Base-by-base conservation (phyloP, 2,113 vertebrate species). In the Ictidomys tridecemlineatus region DNA sequence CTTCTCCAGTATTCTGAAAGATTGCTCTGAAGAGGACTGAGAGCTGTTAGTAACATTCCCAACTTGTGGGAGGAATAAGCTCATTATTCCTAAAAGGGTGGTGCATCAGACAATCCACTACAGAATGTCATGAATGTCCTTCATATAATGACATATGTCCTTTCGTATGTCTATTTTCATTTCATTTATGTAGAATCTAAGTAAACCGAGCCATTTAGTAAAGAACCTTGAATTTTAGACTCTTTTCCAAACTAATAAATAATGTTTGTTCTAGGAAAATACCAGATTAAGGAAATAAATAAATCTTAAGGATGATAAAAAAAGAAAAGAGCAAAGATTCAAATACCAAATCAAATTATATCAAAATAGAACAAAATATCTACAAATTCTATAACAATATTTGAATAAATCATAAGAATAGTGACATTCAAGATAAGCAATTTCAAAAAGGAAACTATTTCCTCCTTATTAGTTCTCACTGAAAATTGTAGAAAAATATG, bases 121-220 rank as follows among this genome's bases (percentile, higher is more conserved):
- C 8, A 61, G 11, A 90, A 92, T 1, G 0, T 24, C 22, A 14
- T 58, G 18, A 61, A 22, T 56, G 56, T 16, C 4, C 6, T 93
- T 70, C 1, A 18, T 45, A 2, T 2, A 63, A 73, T 72, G 87
- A 20, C 1, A 26, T 4, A 34, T 22, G 1, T 77, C 17, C 28
- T 79, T 20, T 76, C 63, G 4, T 85, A 76, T 76, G 76, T 8
- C 8, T 70, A 58, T 67, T 82, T 91, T 53, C 14, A 37, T 58
- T 85, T 17, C 1, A 20, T 77, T 93, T 92, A 37, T 65, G 91
- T 93, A n/a, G 18, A 89, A 80, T 92, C 34, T 65, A 58, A 89
- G n/a, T 12, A 88, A 85, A 42, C 3, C 53, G 11, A 80, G 14
- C 2, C 74, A 74, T 42, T 56, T 83, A 4, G 53, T 84, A n/a